Conservation (phyloP, 2,113 vertebrate genomes). For the Calidris pygmaea region DNA sequence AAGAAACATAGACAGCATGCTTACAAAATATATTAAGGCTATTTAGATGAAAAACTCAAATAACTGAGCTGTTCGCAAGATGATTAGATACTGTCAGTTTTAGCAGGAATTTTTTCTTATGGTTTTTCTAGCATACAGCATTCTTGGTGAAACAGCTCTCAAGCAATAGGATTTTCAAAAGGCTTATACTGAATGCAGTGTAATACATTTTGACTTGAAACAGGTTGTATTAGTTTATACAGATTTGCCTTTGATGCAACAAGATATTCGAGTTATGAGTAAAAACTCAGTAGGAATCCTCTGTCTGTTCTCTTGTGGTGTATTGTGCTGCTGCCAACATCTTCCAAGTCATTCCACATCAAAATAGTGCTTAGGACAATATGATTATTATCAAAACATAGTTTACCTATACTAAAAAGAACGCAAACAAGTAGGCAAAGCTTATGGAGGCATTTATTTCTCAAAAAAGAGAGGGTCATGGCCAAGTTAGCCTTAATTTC, state of each 20-base stretch:
- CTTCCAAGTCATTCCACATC: neutral
- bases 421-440: neutral
- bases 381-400: neutral
- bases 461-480: neutral
- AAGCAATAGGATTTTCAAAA: constrained; percentile 5
- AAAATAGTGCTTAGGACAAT: neutral
- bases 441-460: neutral
- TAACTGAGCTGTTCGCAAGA: neutral
- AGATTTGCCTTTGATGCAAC: neutral
- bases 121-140: neutral
- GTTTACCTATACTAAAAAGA: neutral
- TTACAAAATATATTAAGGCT: neutral
- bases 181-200: neutral
- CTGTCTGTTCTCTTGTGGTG: neutral
- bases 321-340: neutral
- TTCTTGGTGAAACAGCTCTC: neutral
- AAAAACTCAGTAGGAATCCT: neutral
- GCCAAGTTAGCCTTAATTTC: neutral
- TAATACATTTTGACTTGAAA: neutral
- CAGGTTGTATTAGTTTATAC: neutral
- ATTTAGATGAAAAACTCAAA: neutral
- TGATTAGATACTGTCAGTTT: neutral
- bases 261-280: neutral
- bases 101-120: neutral
- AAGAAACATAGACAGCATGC: neutral